Base-by-base conservation (phyloP, 2,797 vertebrate genomes). In the Macrochelys suwanniensis region DNA sequence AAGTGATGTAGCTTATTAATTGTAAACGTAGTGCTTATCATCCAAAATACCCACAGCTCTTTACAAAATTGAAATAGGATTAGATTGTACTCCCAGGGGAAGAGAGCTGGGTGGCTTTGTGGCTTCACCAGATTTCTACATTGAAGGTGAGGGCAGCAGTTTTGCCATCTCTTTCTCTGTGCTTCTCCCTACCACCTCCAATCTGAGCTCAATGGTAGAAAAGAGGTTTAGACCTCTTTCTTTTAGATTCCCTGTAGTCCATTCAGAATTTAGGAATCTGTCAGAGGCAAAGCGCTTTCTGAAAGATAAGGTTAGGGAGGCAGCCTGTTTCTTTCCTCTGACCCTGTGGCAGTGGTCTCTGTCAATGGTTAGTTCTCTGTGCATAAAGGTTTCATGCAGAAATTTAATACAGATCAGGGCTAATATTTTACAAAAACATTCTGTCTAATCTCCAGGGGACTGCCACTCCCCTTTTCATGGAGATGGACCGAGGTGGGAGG, bases 231-330 rank as follows among this genome's bases (percentile, higher is more conserved):
- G 3, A 42, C 54, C 80, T 33, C 25, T 49, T 91, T 81, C 5
- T 85, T 42, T 45, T 10, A 42, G 56, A 51, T 90, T 54, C 5
- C 28, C 26, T 50, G 23, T n/a, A 54, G 80, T 53, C 54, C 45
- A 83, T 10, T 68, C 0, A 0, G 5, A 28, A 26, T 80, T 83
- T 80, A 25, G 85, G 11, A 2, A 5, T 19, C 28, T 6, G 31
- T 23, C 19, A 74, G 54, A 79, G 8, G 25, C 16, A 33, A 65
- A 65, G 37, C 1, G 10, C 19, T 10, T 83, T 87, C 19, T 79
- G 25, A 91, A 76, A 83, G 57, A 31, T 54, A 49, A 85, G 50
- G 59, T 26, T 26, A 80, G 83, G 49, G 16, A 19, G 26, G 56
- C 26, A 57, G 26, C 56, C 26, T 57, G 59, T 61, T 3, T 65